A percentile compares a stretch with the other conserved stretches of the same genome.
phyloP scores from a whole-genome alignment of 2,888 invertebrate species.

The Nephrotoma appendiculata region DNA sequence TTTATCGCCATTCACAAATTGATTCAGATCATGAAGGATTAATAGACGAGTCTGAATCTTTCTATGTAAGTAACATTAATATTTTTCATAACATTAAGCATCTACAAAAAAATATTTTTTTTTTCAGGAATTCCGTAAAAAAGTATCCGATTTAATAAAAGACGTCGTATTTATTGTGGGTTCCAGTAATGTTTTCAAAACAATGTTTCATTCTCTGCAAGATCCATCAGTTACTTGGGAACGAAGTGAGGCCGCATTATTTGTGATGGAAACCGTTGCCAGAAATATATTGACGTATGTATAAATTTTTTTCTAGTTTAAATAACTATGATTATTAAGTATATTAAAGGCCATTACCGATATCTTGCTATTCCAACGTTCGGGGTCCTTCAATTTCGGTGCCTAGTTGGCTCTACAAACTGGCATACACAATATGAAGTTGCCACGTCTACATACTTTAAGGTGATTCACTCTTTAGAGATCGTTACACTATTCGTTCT shows the following conservation, averaged over 20 bases:
- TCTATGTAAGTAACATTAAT: constrained; percentile 38
- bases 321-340: not conserved
- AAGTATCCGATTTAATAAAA: constrained; percentile 86
- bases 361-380: no score
- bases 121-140: constrained; percentile 55
- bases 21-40: constrained; percentile 86
- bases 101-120: constrained; percentile 4
- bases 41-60: constrained; percentile 71
- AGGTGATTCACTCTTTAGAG: no score
- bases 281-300: constrained; percentile 89
- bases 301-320: constrained; percentile 6
- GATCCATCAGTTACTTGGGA: constrained; percentile 72
- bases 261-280: constrained; percentile 89
- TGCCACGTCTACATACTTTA: no score
- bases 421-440: no score
- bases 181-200: constrained; percentile 78
- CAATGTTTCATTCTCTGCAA: constrained; percentile 72
- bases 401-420: no score
- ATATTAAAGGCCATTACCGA: no score
- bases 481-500: no score
- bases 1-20: constrained; percentile 89
- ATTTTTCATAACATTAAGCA: not conserved
- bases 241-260: constrained; percentile 82
- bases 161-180: constrained; percentile 96
- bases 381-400: no score